phyloP scores from a whole-genome alignment of 2,113 vertebrate species.

The Hippoglossus stenolepis region DNA sequence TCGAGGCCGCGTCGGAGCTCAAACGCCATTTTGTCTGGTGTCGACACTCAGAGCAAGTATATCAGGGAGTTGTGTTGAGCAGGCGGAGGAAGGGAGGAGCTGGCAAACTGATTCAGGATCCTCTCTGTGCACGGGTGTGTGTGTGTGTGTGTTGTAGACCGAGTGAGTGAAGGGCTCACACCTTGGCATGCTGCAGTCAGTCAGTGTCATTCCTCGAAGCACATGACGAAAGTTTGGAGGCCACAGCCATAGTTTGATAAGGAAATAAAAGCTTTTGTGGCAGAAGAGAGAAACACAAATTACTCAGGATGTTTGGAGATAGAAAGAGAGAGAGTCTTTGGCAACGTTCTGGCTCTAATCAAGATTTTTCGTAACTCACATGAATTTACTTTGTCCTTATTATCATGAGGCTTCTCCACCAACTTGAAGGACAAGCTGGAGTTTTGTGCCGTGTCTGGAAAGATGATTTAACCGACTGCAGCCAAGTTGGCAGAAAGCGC shows the following conservation, averaged over 20 bases:
- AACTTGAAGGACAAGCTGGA: constrained; percentile 3
- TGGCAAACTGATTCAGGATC: constrained; percentile 44
- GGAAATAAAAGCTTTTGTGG: background rate
- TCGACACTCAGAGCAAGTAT: constrained; percentile 7
- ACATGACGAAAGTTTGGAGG: background rate
- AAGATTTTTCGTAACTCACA: background rate
- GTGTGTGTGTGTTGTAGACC: background rate
- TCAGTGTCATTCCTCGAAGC: constrained; percentile 7
- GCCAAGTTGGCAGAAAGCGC: constrained; percentile 47
- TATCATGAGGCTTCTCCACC: background rate
- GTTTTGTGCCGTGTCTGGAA: constrained; percentile 57
- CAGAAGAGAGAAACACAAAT: background rate
- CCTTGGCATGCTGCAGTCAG: background rate
- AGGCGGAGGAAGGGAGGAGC: constrained; percentile 47
- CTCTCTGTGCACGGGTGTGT: background rate
- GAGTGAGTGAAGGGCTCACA: constrained; percentile 12
- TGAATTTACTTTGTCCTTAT: background rate
- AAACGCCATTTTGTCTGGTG: constrained; percentile 75
- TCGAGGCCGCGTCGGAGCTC: background rate
- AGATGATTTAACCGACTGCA: constrained; percentile 53
- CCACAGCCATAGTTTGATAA: background rate
- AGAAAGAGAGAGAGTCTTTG: background rate
- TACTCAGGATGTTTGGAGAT: background rate
- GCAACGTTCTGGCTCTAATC: background rate
- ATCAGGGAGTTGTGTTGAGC: constrained; percentile 27